Evolutionary conservation across 2,113 vertebrate species (phyloP), one percentile per base, ranked within the genome.

Genomic region (Salvator merianae): DNA sequence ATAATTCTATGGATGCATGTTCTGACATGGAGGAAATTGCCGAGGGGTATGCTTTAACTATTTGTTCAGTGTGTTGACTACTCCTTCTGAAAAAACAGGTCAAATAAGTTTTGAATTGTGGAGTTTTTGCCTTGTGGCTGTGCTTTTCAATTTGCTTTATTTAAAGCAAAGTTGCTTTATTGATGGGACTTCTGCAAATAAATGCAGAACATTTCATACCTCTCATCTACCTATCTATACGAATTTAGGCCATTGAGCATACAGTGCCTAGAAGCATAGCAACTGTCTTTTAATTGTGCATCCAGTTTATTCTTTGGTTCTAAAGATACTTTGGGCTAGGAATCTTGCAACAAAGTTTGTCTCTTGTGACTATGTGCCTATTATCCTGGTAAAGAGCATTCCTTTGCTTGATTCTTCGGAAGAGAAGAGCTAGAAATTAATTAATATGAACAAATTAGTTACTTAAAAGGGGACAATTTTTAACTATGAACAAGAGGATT

Each of bases 191-290:
- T 2, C 80, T 65, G 24, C 70, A 81, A 55, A 43, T 71, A 36
- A 28, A 79, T 63, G n/a, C 63, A 78, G 38, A 88, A 36, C 7
- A 22, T 71, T 88, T 73, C 22, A n/a, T 69, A 38, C 69, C 66
- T 83, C 80, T 34, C 65, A 13, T 87, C 82, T 92, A 3, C 43
- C 90, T 84, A 79, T 82, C 30, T 86, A 77, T 40, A 12, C 90
- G 73, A 82, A 89, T 92, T 80, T 83, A 88, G 87, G 79, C 85
- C 88, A 82, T 70, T 83, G 84, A 92, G 63, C 84, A 85, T 88
- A 36, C 63, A 7, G 2, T 7, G 40, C 82, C 55, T 53, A 2
- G 4, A 26, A 84, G 43, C 47, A 72, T 89, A 50, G 22, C 63
- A 18, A 1, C 5, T 7, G 18, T 1, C 7, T 0, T 76, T 88